Conservation (phyloP, 2,113 vertebrate genomes). For the Myrmophylax atrothorax region DNA sequence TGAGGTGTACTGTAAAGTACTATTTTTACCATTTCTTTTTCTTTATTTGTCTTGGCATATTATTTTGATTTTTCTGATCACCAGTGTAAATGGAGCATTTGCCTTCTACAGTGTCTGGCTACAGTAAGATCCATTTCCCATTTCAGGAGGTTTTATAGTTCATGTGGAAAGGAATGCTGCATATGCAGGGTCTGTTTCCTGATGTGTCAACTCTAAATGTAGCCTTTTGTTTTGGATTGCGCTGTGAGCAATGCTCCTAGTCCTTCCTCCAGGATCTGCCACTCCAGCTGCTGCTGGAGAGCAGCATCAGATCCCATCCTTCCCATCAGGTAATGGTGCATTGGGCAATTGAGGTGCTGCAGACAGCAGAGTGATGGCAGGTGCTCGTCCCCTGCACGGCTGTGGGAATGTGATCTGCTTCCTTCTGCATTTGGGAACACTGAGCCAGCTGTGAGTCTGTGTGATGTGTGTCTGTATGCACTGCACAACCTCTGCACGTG, state of each 20-base stretch:
- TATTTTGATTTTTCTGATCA: background rate
- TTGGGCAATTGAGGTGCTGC: background rate
- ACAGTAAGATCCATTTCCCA: background rate
- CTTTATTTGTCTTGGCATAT: background rate
- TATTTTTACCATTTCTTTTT: background rate
- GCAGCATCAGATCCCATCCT: background rate
- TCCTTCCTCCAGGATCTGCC: background rate
- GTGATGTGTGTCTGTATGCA: accelerated
- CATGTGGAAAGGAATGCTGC: background rate
- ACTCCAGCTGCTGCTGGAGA: background rate
- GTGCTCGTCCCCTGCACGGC: accelerated
- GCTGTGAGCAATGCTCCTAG: background rate
- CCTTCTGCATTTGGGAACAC: background rate
- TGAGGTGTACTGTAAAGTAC: background rate
- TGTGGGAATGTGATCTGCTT: background rate
- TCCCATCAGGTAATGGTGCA: background rate
- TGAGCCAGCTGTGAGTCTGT: background rate
- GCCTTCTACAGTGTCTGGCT: background rate
- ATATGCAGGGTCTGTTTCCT: accelerated
- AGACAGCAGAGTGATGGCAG: background rate
- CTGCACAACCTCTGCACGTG: background rate
- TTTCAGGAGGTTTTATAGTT: background rate
- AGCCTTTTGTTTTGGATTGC: background rate
- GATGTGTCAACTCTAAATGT: background rate
- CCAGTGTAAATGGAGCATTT: too few relatives aligned